A percentile compares a stretch with the other conserved stretches of the same genome.
Conservation (phyloP, 2,113 vertebrate species). For the Scopus umbretta region DNA sequence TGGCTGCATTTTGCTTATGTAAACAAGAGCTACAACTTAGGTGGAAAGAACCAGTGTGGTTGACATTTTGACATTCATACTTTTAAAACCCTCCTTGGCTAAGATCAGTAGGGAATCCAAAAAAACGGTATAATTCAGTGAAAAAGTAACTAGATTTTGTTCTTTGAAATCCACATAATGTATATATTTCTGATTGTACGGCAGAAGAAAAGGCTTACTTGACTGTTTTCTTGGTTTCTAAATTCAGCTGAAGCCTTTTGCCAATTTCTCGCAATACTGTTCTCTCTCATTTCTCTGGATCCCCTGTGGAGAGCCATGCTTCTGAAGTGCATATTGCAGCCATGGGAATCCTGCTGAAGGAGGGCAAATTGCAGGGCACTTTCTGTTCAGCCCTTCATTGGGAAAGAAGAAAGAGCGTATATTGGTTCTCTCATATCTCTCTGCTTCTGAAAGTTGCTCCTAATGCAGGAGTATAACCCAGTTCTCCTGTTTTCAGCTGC, state of each 20-base stretch:
- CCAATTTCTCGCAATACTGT: not conserved
- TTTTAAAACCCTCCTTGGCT: not conserved
- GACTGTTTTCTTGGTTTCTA: not conserved
- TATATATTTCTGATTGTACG: not conserved
- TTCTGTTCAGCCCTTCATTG: not conserved
- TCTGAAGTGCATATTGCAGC: not conserved
- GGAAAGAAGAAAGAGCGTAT: not conserved
- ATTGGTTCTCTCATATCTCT: not conserved
- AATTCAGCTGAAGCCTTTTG: slow-evolving; percentile 17
- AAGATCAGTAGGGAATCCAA: not conserved
- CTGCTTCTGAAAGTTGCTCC: not conserved
- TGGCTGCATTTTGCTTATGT: slow-evolving; percentile 5
- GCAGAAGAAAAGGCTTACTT: slow-evolving; percentile 21
- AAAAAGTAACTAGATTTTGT: not conserved
- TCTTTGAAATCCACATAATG: slow-evolving; percentile 9
- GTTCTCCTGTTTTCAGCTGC: not conserved
- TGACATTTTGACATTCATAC: not conserved
- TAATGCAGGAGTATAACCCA: not conserved
- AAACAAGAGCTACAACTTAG: slow-evolving; percentile 8
- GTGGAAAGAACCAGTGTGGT: not conserved
- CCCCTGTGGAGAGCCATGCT: slow-evolving; percentile 3
- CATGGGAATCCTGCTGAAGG: not conserved
- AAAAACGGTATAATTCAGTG: not conserved
- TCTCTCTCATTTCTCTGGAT: not conserved
- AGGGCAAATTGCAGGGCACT: not conserved